Evolutionary conservation across 2,113 vertebrate species (phyloP).

Genomic region (Cardinalis cardinalis): DNA sequence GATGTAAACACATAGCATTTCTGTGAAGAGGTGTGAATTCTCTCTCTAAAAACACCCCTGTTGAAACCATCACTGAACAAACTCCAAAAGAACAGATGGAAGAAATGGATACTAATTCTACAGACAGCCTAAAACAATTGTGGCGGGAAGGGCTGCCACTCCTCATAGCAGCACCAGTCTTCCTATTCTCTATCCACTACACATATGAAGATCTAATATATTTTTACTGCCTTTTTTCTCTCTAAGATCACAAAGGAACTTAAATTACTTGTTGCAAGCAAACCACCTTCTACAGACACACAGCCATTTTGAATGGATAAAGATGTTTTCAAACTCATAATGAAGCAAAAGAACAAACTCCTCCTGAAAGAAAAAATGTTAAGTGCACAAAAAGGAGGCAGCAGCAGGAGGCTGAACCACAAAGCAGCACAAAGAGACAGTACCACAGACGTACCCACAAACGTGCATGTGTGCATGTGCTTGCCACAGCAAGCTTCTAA

Average conservation of each 20-base stretch:
- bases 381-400: neutral
- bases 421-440: neutral
- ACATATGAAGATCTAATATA: neutral
- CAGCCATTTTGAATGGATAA: neutral
- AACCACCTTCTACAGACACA: neutral
- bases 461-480: fast-evolving
- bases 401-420: neutral
- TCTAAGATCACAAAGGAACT: neutral
- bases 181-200: neutral
- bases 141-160: neutral
- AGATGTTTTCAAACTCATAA: neutral
- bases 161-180: neutral
- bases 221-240: neutral
- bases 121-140: neutral
- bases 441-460: neutral
- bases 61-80: neutral
- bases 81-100: neutral
- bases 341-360: neutral
- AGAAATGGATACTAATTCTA: neutral
- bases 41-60: neutral
- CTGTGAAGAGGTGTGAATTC: fast-evolving
- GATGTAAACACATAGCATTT: neutral
- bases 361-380: neutral
- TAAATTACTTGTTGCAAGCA: neutral
- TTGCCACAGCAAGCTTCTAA: neutral